Conservation (phyloP, 2,888 invertebrate genomes). For the Leucozona laternaria region DNA sequence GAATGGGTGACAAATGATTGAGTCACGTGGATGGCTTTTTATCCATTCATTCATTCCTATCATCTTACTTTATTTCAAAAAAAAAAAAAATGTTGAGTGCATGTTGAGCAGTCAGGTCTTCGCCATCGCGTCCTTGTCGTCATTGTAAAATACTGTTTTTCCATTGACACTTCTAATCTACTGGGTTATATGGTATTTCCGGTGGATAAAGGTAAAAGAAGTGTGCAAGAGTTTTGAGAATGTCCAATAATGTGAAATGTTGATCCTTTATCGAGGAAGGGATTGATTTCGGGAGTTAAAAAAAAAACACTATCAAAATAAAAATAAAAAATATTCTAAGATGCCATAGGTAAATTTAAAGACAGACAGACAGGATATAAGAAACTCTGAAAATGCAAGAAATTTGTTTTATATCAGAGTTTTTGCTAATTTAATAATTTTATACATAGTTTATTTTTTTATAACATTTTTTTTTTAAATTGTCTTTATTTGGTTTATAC, state of each 20-base stretch:
- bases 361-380: too few relatives aligned
- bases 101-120: conserved; percentile 15
- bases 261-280: neutral
- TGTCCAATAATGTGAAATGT: neutral
- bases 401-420: too few relatives aligned
- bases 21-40: conserved; percentile 53
- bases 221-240: neutral
- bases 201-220: neutral
- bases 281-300: neutral
- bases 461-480: too few relatives aligned
- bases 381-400: too few relatives aligned
- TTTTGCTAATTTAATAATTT: too few relatives aligned
- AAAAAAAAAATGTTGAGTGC: conserved; percentile 33
- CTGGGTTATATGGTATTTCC: conserved; percentile 24
- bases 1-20: conserved; percentile 72
- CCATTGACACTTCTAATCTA: conserved; percentile 7
- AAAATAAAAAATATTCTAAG: too few relatives aligned
- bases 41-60: conserved; percentile 5
- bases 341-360: too few relatives aligned
- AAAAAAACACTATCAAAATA: too few relatives aligned
- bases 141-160: conserved; percentile 5
- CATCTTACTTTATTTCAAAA: conserved; percentile 27
- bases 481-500: too few relatives aligned
- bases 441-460: too few relatives aligned
- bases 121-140: neutral